Evolutionary conservation across 1,140 invertebrate genomes (phyloP).

Genomic region (Bombus superbus): DNA sequence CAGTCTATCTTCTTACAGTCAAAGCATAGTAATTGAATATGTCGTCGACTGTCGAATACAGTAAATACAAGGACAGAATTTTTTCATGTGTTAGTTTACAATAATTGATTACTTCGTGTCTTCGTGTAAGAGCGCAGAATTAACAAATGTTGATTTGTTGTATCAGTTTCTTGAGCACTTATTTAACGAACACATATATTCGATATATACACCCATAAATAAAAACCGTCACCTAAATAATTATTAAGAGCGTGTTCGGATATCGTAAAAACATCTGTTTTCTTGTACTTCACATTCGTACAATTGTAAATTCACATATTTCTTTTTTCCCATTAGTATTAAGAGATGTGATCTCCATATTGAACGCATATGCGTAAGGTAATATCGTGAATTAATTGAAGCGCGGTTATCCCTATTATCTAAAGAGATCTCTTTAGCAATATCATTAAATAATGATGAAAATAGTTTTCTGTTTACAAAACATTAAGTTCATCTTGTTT

Average conservation of each 20-base stretch:
- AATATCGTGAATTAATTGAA: conserved; percentile 30
- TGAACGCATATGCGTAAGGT: conserved; percentile 1
- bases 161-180: conserved; percentile 48
- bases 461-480: conserved; percentile 13
- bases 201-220: conserved; percentile 67
- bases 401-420: conserved; percentile 16
- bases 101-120: conserved; percentile 20
- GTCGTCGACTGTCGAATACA: conserved; percentile 28
- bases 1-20: conserved; percentile 63
- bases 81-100: conserved; percentile 17
- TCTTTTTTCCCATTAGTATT: not conserved
- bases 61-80: conserved; percentile 18
- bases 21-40: conserved; percentile 57
- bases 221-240: conserved; percentile 70
- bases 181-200: conserved; percentile 58
- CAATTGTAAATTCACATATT: conserved; percentile 19
- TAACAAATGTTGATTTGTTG: conserved; percentile 46
- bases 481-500: not conserved
- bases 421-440: conserved; percentile 27
- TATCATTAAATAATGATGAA: conserved; percentile 31
- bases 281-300: conserved; percentile 24
- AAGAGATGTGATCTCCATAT: not conserved
- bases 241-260: conserved; percentile 50
- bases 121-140: conserved; percentile 6
- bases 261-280: conserved; percentile 46